Percentiles rank a stretch among this genome's conserved stretches.
phyloP scores from a whole-genome alignment of 2,888 invertebrate species.

The Orthosia gothica region DNA sequence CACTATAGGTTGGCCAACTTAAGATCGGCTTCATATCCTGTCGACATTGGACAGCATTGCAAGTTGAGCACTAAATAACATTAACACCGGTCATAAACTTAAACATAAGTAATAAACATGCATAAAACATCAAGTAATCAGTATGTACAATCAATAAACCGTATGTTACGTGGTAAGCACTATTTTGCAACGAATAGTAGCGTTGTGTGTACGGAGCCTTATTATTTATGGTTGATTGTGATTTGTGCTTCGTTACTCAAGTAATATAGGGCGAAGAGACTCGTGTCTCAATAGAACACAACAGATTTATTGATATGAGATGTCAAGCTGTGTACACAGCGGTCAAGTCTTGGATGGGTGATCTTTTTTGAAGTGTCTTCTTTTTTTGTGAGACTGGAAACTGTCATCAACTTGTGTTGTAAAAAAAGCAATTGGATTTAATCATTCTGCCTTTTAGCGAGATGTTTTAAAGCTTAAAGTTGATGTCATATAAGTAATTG shows the following conservation, averaged over 20 bases:
- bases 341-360: background rate
- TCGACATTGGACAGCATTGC: background rate
- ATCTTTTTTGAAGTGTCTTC: no score
- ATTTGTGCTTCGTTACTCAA: slow-evolving; percentile 7
- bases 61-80: slow-evolving; percentile 15
- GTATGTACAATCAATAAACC: slow-evolving; percentile 42
- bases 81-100: slow-evolving; percentile 20
- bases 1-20: background rate
- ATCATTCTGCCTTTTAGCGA: no score
- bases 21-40: background rate
- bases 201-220: slow-evolving; percentile 25
- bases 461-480: background rate
- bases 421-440: no score
- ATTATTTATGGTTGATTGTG: slow-evolving; percentile 32
- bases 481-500: background rate
- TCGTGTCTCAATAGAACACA: background rate
- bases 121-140: slow-evolving; percentile 43
- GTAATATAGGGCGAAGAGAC: background rate
- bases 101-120: slow-evolving; percentile 31
- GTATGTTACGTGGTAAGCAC: slow-evolving; percentile 15
- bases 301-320: background rate
- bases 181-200: slow-evolving; percentile 22
- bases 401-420: no score
- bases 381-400: no score
- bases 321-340: background rate